Base-by-base conservation (phyloP, 2,888 invertebrate genomes). In the Drosophila flavopinicola region DNA sequence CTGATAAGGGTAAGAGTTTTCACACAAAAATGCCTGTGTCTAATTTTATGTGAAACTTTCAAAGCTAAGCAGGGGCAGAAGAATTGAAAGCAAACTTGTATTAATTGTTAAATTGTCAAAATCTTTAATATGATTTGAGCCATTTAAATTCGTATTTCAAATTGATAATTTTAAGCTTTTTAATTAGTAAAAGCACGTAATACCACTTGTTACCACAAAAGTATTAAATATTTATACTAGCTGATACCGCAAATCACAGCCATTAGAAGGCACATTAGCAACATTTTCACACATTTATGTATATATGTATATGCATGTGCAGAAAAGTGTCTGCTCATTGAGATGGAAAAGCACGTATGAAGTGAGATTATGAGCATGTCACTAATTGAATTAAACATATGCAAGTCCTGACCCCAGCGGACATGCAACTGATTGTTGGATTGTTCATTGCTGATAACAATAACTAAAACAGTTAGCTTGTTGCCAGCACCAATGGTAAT, bases 371-470 rank as follows among this genome's bases (percentile, higher is more conserved):
- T 59, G 56, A 61, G 66, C 66, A 61, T 78, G 64, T 47, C 30
- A 47, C 61, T 83, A 83, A 79, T 79, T 79, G 64, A 85, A 79
- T 78, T 65, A 64, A 60, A 39, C 52, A 56, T 52, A 61, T 66
- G 70, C 49, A 60, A 25, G 54, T 49, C 41, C 65, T 63, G 64
- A 56, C 53, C 63, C 69, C 56, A 45, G 27, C 39, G 66, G 66
- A 32, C 66, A 61, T 61, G 47, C 49, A 65, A 54, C 47, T 47
- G 68, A 57, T 75, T 54, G 61, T 52, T 41, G 37, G 56, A 41
- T 49, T 56, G 57, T 48, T 65, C 65, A 49, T 42, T 29, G 65
- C 60, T 66, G 69, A 52, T 60, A 69, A 84, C 68, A 72, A 86
- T 54, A 75, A 66, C 63, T 68, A 67, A 37, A 69, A 52, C 68